These are phyloP conservation scores for Zaprionus lineosus DNA, from an alignment of 2,888 invertebrate genomes.

Conservation along the genomic window DNA sequence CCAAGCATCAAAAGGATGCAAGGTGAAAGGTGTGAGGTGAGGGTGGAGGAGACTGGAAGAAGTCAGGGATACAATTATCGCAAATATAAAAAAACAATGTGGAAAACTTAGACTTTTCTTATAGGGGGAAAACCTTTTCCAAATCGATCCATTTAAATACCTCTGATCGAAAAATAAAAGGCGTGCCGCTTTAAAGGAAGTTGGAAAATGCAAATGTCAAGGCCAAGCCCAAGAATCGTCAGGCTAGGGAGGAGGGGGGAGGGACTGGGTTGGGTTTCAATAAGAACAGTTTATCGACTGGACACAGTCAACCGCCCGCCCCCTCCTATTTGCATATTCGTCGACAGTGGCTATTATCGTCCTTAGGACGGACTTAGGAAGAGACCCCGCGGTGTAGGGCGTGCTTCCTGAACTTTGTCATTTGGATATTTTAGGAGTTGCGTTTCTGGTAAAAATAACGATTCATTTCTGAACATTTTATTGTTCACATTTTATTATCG, in stretches of 20 bases:
- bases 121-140: too few species aligned
- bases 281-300: not conserved
- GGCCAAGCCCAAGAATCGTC: slow-evolving; percentile 27
- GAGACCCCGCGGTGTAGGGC: slow-evolving; percentile 2
- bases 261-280: slow-evolving; percentile 23
- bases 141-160: slow-evolving; percentile 33
- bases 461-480: slow-evolving; percentile 52
- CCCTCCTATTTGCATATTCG: slow-evolving; percentile 63
- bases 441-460: slow-evolving; percentile 53
- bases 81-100: slow-evolving; percentile 23
- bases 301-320: too few species aligned
- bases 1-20: slow-evolving; percentile 39
- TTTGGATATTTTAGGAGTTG: slow-evolving; percentile 19
- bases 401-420: slow-evolving; percentile 41
- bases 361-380: too few species aligned
- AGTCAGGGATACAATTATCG: not conserved
- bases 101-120: too few species aligned
- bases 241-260: too few species aligned
- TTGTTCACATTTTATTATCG: slow-evolving; percentile 27
- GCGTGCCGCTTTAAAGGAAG: not conserved
- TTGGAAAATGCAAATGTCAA: slow-evolving; percentile 50
- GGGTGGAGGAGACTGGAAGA: not conserved
- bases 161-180: slow-evolving; percentile 32
- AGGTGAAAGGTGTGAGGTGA: not conserved
- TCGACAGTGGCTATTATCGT: not conserved